Evolutionary conservation across 1,140 invertebrate species (phyloP).

Genomic region (Geopemphigus sp.): DNA sequence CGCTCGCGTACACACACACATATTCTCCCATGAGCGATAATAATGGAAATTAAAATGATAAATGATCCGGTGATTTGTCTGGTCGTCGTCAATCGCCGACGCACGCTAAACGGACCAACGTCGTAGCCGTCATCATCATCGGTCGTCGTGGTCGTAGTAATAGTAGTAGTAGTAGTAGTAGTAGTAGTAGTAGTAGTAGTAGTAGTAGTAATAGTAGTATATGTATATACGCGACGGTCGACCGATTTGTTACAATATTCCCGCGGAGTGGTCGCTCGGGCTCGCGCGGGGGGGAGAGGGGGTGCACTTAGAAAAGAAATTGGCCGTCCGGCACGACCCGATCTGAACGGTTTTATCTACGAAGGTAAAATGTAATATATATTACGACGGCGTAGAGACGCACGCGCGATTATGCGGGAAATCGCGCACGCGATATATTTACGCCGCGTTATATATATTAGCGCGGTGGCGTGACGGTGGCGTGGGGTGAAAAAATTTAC

Average conservation of each 20-base stretch:
- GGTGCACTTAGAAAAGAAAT: not conserved
- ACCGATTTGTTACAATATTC: slow-evolving; percentile 5
- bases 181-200: no score
- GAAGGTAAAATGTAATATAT: not conserved
- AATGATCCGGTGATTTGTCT: slow-evolving; percentile 41
- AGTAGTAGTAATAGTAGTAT: no score
- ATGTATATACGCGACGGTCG: not conserved
- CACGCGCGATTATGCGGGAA: not conserved
- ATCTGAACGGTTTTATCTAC: no score
- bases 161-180: no score
- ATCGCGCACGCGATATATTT: not conserved
- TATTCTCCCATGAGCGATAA: not conserved
- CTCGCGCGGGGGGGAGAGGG: not conserved
- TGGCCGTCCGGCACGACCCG: not conserved
- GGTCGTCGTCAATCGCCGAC: slow-evolving; percentile 13
- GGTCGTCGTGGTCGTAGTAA: not conserved
- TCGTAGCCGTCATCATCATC: not conserved
- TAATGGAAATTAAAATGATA: slow-evolving; percentile 43
- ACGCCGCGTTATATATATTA: no score
- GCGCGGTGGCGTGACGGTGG: not conserved
- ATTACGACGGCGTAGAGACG: not conserved
- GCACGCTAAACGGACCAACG: slow-evolving; percentile 14
- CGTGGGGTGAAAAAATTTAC: not conserved
- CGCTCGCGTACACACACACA: not conserved
- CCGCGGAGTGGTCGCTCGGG: no score